Evolutionary conservation across 2,797 vertebrate species (phyloP).

Genomic region (Sebastes oblongus): DNA sequence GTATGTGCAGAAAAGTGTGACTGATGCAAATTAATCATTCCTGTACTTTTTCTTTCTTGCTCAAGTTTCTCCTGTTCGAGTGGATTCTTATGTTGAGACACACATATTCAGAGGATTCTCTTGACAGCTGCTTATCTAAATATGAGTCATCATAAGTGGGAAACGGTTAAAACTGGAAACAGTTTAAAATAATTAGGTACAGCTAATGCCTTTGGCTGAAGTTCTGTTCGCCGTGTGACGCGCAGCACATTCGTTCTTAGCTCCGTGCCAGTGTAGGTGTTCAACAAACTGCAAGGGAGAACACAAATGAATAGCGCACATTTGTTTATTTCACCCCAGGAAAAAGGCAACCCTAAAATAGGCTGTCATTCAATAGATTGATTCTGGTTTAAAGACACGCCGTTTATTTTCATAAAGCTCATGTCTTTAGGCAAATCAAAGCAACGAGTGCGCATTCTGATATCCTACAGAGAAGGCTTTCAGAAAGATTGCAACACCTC

Average conservation of each 20-base stretch:
- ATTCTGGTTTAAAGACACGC: conserved; percentile 43
- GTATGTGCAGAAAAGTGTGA: neutral
- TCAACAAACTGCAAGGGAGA: conserved; percentile 37
- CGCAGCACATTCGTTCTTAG: conserved; percentile 13
- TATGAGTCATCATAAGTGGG: conserved; percentile 11
- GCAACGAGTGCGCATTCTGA: conserved; percentile 24
- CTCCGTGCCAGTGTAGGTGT: conserved; percentile 42
- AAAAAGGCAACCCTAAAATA: conserved; percentile 53
- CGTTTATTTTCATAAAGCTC: conserved; percentile 53
- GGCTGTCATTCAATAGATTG: conserved; percentile 31
- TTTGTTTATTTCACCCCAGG: conserved; percentile 66
- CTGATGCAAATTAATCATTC: neutral
- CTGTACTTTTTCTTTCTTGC: neutral
- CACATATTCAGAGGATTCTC: neutral
- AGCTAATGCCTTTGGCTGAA: conserved; percentile 48
- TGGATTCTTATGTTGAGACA: neutral
- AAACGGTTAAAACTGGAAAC: conserved; percentile 10
- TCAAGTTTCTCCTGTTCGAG: neutral
- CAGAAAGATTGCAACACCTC: conserved; percentile 44
- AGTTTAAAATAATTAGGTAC: conserved; percentile 41
- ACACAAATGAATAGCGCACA: conserved; percentile 23
- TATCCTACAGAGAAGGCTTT: conserved; percentile 23
- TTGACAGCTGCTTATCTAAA: conserved; percentile 12
- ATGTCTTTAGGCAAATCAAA: conserved; percentile 60
- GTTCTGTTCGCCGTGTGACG: conserved; percentile 11